Evolutionary conservation across 1,140 invertebrate species (phyloP).

Genomic region (Diabrotica undecimpunctata): DNA sequence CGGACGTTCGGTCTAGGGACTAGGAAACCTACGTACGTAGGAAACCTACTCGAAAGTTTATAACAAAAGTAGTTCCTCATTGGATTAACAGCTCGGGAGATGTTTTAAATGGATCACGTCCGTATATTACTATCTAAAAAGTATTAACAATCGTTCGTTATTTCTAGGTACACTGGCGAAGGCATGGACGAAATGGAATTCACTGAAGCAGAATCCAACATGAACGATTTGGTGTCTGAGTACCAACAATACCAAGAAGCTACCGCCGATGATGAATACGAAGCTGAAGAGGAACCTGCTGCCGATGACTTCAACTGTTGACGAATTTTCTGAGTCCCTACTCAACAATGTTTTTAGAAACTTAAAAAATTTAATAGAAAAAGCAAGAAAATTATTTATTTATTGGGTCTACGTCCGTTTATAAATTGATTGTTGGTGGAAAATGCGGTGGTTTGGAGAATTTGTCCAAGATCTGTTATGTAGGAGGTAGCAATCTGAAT

Average conservation of each 20-base stretch:
- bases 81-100: no score
- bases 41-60: no score
- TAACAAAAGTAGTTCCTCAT: no score
- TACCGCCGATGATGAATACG: slow-evolving; percentile 76
- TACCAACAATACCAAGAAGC: slow-evolving; percentile 93
- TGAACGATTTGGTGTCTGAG: slow-evolving; percentile 87
- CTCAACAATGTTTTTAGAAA: not conserved
- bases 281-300: slow-evolving; percentile 63
- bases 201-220: slow-evolving; percentile 75
- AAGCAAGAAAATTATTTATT: not conserved
- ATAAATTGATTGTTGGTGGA: not conserved
- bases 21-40: no score
- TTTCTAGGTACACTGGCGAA: slow-evolving; percentile 62
- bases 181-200: slow-evolving; percentile 84
- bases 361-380: not conserved
- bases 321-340: slow-evolving; percentile 5
- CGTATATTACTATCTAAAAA: no score
- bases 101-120: no score
- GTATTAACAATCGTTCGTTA: no score
- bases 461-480: not conserved
- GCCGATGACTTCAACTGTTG: slow-evolving; percentile 20
- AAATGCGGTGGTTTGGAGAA: not conserved
- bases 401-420: not conserved
- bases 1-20: no score
- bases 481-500: not conserved